Evolutionary conservation across 1,140 invertebrate species (phyloP).

Genomic region (Drosophila funebris): DNA sequence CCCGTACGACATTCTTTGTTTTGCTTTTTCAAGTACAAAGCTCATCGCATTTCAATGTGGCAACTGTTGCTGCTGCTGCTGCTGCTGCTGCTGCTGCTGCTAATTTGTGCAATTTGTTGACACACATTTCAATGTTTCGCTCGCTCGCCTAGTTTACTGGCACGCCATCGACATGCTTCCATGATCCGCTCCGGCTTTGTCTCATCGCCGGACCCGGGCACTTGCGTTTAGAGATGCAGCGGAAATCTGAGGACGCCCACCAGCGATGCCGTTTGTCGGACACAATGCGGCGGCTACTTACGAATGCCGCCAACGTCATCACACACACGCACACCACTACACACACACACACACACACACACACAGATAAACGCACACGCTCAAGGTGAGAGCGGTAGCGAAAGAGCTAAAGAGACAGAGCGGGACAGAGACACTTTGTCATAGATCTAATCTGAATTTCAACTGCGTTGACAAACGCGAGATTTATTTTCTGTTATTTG

Average conservation of each 20-base stretch:
- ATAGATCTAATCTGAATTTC: neutral
- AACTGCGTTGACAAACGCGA: neutral
- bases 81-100: too few relatives aligned
- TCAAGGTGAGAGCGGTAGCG: neutral
- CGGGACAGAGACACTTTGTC: neutral
- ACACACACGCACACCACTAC: neutral
- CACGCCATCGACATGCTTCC: constrained; percentile 65
- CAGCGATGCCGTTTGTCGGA: constrained; percentile 27
- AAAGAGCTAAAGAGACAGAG: neutral
- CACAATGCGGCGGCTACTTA: constrained; percentile 8
- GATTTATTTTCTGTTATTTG: constrained; percentile 1
- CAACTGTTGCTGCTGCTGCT: constrained; percentile 18
- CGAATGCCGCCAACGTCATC: constrained; percentile 1
- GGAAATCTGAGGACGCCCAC: constrained; percentile 72
- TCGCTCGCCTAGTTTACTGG: constrained; percentile 14
- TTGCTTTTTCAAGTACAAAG: constrained; percentile 21
- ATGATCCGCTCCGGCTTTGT: constrained; percentile 33
- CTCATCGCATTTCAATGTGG: constrained; percentile 22
- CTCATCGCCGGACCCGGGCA: constrained; percentile 41
- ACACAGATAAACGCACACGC: neutral
- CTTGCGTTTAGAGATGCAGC: constrained; percentile 42
- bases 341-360: neutral
- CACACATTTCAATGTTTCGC: constrained; percentile 69
- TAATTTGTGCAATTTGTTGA: constrained; percentile 79
- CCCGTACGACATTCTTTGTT: neutral